These are phyloP conservation scores for Pollimyrus isidori DNA, from an alignment of 2,113 vertebrate genomes.

Conservation along the genomic window DNA sequence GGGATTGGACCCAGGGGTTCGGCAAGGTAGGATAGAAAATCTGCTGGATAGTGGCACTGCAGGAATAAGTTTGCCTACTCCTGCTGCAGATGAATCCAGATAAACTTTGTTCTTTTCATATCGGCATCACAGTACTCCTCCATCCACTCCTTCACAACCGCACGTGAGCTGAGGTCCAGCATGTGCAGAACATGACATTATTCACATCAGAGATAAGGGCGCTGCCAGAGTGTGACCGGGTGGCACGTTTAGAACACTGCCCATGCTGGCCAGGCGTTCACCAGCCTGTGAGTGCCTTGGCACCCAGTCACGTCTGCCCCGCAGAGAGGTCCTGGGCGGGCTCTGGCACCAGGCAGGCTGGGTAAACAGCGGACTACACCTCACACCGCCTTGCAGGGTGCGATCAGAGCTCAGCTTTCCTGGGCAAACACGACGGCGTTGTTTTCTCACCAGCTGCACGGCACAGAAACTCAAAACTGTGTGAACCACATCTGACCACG, in stretches of 20 bases:
- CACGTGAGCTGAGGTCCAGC: background rate
- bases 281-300: background rate
- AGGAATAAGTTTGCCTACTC: background rate
- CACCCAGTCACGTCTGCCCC: too few species aligned
- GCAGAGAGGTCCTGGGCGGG: background rate
- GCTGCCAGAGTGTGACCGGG: background rate
- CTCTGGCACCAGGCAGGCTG: background rate
- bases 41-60: background rate
- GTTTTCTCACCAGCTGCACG: slow-evolving; percentile 4
- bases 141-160: background rate
- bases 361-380: background rate
- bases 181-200: background rate
- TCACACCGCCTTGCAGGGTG: background rate
- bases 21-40: background rate
- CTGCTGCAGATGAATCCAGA: background rate
- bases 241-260: background rate
- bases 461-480: slow-evolving; percentile 8
- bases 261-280: background rate
- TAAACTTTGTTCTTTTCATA: background rate
- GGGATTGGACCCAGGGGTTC: too few species aligned
- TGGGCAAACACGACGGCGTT: slow-evolving; percentile 12
- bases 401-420: background rate
- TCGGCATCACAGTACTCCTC: background rate
- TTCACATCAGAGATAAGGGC: background rate
- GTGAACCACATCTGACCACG: background rate